Conservation (phyloP, 2,888 invertebrate genomes). For the Prenolepis imparis region DNA sequence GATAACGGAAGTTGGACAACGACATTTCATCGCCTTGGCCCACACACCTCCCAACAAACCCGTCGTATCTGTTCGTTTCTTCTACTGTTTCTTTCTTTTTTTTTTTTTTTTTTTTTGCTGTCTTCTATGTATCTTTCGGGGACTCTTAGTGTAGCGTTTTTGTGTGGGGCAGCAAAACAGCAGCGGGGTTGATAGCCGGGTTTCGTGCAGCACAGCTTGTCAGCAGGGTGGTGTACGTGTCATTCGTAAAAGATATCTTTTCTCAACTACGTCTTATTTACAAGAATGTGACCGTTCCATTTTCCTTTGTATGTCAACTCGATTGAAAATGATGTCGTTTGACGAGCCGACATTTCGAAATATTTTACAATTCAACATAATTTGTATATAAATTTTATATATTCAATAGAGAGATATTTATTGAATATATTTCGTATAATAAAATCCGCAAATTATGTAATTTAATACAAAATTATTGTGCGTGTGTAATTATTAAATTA, state of each 20-base stretch:
- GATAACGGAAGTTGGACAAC: conserved; percentile 50
- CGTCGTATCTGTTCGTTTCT: conserved; percentile 55
- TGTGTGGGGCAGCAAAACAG: conserved; percentile 86
- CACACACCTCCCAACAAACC: conserved; percentile 74
- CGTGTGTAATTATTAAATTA: not conserved
- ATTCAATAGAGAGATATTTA: conserved; percentile 10
- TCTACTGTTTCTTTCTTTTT: conserved; percentile 46
- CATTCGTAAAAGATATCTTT: conserved; percentile 81
- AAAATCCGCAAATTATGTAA: conserved; percentile 2
- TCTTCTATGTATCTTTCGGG: conserved; percentile 60
- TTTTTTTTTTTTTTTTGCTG: conserved; percentile 34
- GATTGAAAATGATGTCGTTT: not conserved
- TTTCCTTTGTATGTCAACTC: conserved; percentile 12
- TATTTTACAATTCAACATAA: not conserved
- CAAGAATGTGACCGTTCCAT: conserved; percentile 70
- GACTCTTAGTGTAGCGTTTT: conserved; percentile 82
- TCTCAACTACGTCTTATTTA: conserved; percentile 79
- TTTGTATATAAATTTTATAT: not conserved
- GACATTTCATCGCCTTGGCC: conserved; percentile 69
- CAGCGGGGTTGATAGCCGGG: conserved; percentile 85
- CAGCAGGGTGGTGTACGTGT: conserved; percentile 86
- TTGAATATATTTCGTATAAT: not conserved
- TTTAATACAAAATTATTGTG: not conserved
- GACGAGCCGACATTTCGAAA: not conserved
- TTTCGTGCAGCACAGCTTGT: conserved; percentile 86